These are phyloP conservation scores for Cheilosia impressa DNA, from an alignment of 2,888 invertebrate genomes.

Conservation along the genomic window DNA sequence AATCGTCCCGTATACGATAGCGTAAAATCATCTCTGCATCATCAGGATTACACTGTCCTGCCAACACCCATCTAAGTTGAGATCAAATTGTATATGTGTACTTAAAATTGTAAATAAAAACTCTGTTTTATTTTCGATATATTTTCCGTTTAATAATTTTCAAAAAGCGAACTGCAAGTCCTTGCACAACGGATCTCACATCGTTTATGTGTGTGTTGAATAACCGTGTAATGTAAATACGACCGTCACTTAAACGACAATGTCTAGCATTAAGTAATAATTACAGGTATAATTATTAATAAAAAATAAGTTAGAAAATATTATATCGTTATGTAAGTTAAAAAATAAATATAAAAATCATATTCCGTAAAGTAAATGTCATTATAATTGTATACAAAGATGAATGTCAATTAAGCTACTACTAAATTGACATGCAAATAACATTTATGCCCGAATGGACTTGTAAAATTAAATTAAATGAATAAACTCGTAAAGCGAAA, in stretches of 20 bases:
- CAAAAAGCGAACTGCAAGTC: constrained; percentile 66
- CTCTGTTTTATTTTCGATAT: constrained; percentile 19
- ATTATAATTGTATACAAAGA: constrained; percentile 44
- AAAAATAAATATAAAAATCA: constrained; percentile 20
- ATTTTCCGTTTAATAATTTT: constrained; percentile 10
- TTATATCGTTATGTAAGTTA: constrained; percentile 56
- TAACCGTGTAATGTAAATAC: constrained; percentile 54
- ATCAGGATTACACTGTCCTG: constrained; percentile 95
- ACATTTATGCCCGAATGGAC: constrained; percentile 41
- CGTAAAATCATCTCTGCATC: constrained; percentile 93
- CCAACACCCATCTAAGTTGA: constrained; percentile 92
- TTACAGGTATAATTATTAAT: constrained; percentile 70
- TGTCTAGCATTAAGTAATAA: constrained; percentile 50
- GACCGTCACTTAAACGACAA: constrained; percentile 16
- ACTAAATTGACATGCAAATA: constrained; percentile 54
- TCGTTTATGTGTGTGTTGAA: constrained; percentile 21
- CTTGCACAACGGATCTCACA: constrained; percentile 59
- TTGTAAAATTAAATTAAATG: constrained; percentile 55
- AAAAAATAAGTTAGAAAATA: constrained; percentile 38
- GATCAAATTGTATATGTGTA: constrained; percentile 50
- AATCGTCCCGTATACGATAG: constrained; percentile 95
- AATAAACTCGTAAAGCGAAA: constrained; percentile 21
- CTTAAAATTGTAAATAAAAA: constrained; percentile 44
- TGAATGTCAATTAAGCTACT: constrained; percentile 64
- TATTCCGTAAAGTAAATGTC: constrained; percentile 53